Evolutionary conservation across 2,797 vertebrate species (phyloP), one percentile per base, ranked within the genome.

Genomic region (Dallia pectoralis): DNA sequence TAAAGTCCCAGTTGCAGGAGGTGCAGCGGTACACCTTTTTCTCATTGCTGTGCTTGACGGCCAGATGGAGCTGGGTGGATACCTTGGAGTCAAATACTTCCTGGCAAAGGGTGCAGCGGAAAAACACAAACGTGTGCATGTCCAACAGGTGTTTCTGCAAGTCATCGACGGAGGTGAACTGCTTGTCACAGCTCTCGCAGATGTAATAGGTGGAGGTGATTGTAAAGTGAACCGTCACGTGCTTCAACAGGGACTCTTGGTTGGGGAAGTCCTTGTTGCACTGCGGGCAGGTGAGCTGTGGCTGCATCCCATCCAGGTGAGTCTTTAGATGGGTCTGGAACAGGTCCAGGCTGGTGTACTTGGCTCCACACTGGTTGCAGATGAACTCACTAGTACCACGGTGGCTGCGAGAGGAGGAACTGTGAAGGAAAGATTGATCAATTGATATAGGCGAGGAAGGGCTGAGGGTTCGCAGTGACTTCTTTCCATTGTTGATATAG

Each of bases 261-360:
- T 96, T 98, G 66, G 97, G 97, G 85, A 98, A 98, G 82, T 99
- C 97, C 87, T 98, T 98, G 94, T 96, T 97, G 91, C 97, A 98
- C 89, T 99, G 97, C 48, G 97, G 97, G 82, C 97, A 99, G 71
- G 95, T 97, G 82, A 95, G 88, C 80, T 96, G 96, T 4, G 97
- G 96, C 82, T 97, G 93, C 83, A 97, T 90, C 65, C 94, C 95
- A 82, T 98, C 97, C 48, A 99, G 93, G 73, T 99, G 98, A 66
- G 96, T 98, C 91, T 98, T 99, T 79, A 99, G 93, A 87, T 99
- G 98, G 80, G 97, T 97, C 92, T 99, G 98, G 86, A 99, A 99
- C 86, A 97, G 92, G 36, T 99, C 97, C 70, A 97, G 90, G 83
- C 94, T 96, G 5, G 96, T 95, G 84, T 99, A 99, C 88, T 98